These are phyloP conservation scores for Nebria ingens DNA, from an alignment of 1,140 invertebrate genomes.

Conservation along the genomic window DNA sequence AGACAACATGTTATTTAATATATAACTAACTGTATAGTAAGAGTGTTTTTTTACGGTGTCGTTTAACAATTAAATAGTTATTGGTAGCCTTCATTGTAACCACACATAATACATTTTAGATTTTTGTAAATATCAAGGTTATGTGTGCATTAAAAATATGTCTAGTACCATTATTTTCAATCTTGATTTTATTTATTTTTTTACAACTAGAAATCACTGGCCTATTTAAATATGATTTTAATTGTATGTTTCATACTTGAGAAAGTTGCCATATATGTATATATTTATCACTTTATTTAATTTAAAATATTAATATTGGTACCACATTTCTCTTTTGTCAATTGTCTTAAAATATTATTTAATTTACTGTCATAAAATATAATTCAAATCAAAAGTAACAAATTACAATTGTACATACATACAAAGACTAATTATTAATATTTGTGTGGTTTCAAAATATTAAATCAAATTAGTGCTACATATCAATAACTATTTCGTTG, in stretches of 20 bases:
- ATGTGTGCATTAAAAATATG: background rate
- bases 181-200: background rate
- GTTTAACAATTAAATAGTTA: background rate
- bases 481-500: no score
- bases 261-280: background rate
- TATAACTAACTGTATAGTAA: background rate
- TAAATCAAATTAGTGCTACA: no score
- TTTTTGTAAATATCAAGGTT: constrained; percentile 7
- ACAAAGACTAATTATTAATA: no score
- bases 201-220: background rate
- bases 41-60: background rate
- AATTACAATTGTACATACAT: no score
- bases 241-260: background rate
- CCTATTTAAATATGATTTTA: background rate
- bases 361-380: no score
- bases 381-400: no score
- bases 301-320: no score
- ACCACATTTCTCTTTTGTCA: no score
- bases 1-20: background rate
- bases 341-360: no score
- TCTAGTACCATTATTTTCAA: background rate
- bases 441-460: no score
- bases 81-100: background rate
- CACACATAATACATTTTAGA: background rate
- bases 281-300: no score